Evolutionary conservation across 1,140 invertebrate species (phyloP).

Genomic region (Drosophila eugracilis): DNA sequence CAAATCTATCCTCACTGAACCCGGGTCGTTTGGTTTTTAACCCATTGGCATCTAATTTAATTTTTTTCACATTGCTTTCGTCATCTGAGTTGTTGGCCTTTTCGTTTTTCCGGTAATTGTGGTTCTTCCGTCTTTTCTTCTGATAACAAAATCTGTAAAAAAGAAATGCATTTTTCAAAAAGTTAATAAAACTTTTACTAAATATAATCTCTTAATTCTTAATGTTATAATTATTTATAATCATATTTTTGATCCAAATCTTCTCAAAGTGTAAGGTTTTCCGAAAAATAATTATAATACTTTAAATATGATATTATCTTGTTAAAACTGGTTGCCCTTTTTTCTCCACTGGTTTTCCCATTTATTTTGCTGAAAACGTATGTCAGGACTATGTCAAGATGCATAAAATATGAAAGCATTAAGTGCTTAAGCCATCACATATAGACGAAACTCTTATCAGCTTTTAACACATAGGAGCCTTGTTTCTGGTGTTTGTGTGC

Average conservation of each 20-base stretch:
- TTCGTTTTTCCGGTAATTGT: conserved; percentile 46
- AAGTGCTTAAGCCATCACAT: not conserved
- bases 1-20: conserved; percentile 96
- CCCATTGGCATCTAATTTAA: conserved; percentile 96
- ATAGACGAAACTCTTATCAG: conserved; percentile 27
- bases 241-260: too few species aligned
- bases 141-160: conserved; percentile 1
- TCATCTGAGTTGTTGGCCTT: conserved; percentile 15
- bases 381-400: too few species aligned
- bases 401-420: conserved; percentile 1
- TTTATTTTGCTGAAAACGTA: too few species aligned
- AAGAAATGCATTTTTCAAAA: too few species aligned
- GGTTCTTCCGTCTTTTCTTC: conserved; percentile 9
- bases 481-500: conserved; percentile 12
- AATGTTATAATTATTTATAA: too few species aligned
- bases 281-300: too few species aligned
- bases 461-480: conserved; percentile 10
- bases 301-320: too few species aligned
- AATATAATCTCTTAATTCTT: too few species aligned
- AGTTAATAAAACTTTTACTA: too few species aligned
- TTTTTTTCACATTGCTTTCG: conserved; percentile 86
- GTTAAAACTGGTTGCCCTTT: not conserved
- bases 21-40: conserved; percentile 95
- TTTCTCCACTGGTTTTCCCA: too few species aligned
- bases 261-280: too few species aligned